Evolutionary conservation across 92 coral and sea anemone genomes (phyloP), one percentile per base, ranked within the genome.

Genomic region (Nematostella vectensis): DNA sequence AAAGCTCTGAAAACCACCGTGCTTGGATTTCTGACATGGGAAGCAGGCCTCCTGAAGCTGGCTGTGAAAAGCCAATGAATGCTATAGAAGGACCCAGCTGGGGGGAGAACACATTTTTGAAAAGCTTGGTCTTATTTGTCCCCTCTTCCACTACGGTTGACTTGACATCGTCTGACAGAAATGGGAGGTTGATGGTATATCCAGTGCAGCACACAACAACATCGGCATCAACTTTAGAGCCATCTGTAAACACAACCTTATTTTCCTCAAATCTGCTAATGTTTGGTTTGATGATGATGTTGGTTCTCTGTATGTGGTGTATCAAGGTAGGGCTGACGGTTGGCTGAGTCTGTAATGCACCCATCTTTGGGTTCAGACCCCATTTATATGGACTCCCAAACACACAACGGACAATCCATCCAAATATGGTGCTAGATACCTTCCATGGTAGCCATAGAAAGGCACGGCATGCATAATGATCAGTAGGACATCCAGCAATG

Each of bases 361-460:
- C 68, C 91, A 83, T 83, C 48, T 61, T 73, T 6, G 91, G 91
- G 31, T 83, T 83, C 31, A 83, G 43, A 10, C 76, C 71, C 91
- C 85, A 83, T 3, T 33, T 74, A 77, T 81, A 77, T 1, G 81
- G 91, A 56, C 91, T 83, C 3, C 91, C 91, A 22, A 42, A 29
- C 13, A 77, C 70, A 48, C 70, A 55, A n/a, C 72, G 58, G 19
- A 79, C 22, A 0, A 77, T 25, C 38, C 70, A 37, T 22, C 81
- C 81, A 67, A 83, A 68, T 12, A 78, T 53, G 56, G 56, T 58
- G 39, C 70, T 83, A 29, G 81, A 62, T 0, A 83, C 13, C 33
- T 70, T 51, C 85, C 85, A 77, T 39, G 91, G 91, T 30, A 83
- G 68, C 91, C 85, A 72, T 3, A 83, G 76, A 72, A 83, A 77